A percentile compares a stretch with the other conserved stretches of the same genome.
Evolutionary conservation across 2,797 vertebrate genomes (phyloP).

Genomic region (Syncerus caffer): DNA sequence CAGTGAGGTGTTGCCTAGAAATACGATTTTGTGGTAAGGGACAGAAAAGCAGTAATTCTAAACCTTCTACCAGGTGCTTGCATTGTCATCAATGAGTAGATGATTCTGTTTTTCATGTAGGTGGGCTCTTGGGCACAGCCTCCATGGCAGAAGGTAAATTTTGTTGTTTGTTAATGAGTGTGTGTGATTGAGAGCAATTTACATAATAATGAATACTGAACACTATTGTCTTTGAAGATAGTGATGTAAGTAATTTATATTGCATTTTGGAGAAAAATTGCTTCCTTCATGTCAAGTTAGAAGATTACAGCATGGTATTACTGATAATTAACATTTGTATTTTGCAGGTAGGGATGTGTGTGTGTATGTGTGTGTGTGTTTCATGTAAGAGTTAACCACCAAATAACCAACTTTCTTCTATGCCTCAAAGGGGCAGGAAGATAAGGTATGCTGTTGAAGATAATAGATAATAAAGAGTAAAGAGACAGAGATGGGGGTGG

Average conservation of each 20-base stretch:
- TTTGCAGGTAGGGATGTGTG: not conserved
- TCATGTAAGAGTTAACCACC: not conserved
- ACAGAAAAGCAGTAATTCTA: not conserved
- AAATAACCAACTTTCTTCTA: not conserved
- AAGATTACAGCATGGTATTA: not conserved
- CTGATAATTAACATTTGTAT: not conserved
- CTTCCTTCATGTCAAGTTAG: not conserved
- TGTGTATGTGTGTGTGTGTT: not conserved
- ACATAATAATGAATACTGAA: not conserved
- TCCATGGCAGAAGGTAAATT: not conserved
- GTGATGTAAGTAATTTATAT: not conserved
- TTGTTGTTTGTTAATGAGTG: not conserved
- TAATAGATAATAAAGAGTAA: not conserved
- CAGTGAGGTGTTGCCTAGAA: not conserved
- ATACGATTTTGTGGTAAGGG: conserved; percentile 24
- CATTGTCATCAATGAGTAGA: not conserved
- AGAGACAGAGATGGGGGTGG: not conserved
- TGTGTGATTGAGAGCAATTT: not conserved
- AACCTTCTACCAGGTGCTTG: not conserved
- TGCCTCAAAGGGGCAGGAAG: not conserved
- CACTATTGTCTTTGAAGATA: not conserved
- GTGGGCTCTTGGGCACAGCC: not conserved
- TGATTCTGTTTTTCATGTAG: not conserved
- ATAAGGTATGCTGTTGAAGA: not conserved
- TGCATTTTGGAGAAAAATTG: not conserved